Base-by-base conservation (phyloP, 2,113 vertebrate species). In the Australoheros scitulus region DNA sequence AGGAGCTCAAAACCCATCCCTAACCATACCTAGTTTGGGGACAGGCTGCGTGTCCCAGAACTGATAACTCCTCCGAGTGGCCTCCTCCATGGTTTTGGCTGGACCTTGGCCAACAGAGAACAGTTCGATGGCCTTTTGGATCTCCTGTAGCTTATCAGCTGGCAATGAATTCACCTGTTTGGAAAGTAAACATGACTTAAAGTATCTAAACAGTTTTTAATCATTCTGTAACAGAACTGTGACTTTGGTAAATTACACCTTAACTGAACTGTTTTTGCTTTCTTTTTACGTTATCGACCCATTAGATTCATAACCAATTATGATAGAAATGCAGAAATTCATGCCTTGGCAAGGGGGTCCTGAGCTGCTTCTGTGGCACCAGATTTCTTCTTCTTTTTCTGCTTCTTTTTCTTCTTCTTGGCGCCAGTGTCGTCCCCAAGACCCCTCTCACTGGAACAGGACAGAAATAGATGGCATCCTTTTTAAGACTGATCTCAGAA, bases 1-100 rank as follows among this genome's bases (percentile, higher is more conserved):
- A 0, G 20, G 26, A 55, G 32, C 17, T 72, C 10, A 22, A 50
- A 72, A 2, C 6, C 26, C 10, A 5, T 70, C 68, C 32, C 17
- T 26, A 50, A 47, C 80, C 94, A 0, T 95, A 99, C 98, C 98
- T 63, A 99, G 92, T 87, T 99, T 99, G 85, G 98, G 98, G 72
- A 99, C 98, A 0, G 98, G 98, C 89, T 99, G 98, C 0, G 98
- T 99, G 94, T 99, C 98, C 98, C 98, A 99, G 95, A 99, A 99
- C 94, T 99, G 98, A 92, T 99, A 99, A 95, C 97, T 99, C 88
- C 98, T 97, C 81, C 98, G 97, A 91, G 95, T 98, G 20, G 98
- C 98, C 90, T 99, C 98, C 88, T 99, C 98, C 98, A 99, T 98
- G 83, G 98, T 99, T 93, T 99, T 99, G 93, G 98, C 98, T 81